Conservation (phyloP, 2,888 invertebrate species). For the Monopis laevigella region DNA sequence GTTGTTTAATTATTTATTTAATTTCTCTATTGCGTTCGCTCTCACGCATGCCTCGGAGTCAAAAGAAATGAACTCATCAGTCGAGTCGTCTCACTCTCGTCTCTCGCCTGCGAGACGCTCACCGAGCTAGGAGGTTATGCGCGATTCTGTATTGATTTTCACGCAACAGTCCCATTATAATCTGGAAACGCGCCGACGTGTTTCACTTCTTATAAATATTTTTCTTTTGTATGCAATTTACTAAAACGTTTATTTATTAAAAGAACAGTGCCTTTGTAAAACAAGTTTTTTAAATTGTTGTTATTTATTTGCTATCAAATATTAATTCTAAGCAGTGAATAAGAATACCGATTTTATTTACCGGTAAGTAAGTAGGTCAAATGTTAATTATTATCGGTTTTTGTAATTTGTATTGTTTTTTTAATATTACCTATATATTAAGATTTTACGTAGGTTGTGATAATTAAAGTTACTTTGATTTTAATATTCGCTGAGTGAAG, state of each 20-base stretch:
- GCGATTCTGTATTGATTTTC: conserved; percentile 41
- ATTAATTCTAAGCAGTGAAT: too few relatives aligned
- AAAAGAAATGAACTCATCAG: neutral
- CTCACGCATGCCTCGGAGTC: neutral
- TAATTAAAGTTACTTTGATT: too few relatives aligned
- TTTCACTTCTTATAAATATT: too few relatives aligned
- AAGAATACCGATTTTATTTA: too few relatives aligned
- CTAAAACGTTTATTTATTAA: too few relatives aligned
- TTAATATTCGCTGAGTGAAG: neutral
- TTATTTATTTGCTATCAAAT: too few relatives aligned
- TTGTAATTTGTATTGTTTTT: neutral
- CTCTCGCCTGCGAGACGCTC: neutral
- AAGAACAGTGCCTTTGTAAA: too few relatives aligned
- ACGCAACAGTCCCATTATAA: conserved; percentile 32
- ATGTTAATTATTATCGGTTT: neutral
- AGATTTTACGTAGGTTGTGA: neutral
- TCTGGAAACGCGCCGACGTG: neutral
- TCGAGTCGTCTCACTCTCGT: neutral
- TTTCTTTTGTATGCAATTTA: too few relatives aligned
- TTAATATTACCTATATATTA: neutral
- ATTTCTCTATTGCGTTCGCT: conserved; percentile 31
- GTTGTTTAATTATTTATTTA: too few relatives aligned
- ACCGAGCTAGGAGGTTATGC: neutral
- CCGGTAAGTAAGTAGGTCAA: conserved; percentile 8
- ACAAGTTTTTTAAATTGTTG: too few relatives aligned